These are phyloP conservation scores for Sander lucioperca DNA, from an alignment of 2,113 vertebrate genomes.

Conservation along the genomic window DNA sequence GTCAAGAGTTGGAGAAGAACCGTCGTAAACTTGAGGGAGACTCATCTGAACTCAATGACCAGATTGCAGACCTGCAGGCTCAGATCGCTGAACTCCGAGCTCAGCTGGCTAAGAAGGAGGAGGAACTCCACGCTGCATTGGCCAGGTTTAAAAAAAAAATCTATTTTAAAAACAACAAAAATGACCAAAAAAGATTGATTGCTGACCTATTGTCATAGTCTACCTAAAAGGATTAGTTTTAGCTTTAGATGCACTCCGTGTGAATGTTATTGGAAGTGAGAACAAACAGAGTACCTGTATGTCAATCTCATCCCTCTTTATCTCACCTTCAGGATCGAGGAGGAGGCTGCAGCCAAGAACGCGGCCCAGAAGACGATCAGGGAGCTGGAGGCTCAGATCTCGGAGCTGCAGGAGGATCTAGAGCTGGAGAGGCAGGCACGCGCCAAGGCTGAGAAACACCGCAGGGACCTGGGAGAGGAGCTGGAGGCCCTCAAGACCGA, in stretches of 20 bases:
- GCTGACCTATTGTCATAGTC: no score
- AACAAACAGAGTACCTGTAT: not conserved
- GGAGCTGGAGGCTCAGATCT: conserved; percentile 95
- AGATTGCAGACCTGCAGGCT: conserved; percentile 95
- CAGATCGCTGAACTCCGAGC: conserved; percentile 95
- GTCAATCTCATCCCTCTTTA: not conserved
- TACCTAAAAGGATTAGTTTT: not conserved
- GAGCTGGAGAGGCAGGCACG: conserved; percentile 91
- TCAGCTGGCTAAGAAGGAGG: conserved; percentile 97
- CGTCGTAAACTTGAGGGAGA: conserved; percentile 96
- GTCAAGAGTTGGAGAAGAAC: conserved; percentile 97
- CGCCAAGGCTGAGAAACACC: conserved; percentile 93
- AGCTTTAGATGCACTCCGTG: not conserved
- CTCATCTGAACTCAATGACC: conserved; percentile 92
- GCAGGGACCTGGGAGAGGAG: conserved; percentile 94
- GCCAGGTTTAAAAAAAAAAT: conserved; percentile 81
- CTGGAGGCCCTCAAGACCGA: conserved; percentile 96
- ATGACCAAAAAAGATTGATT: not conserved
- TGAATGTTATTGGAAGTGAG: not conserved
- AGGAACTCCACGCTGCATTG: conserved; percentile 93
- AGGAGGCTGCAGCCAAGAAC: conserved; percentile 94
- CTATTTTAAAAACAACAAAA: not conserved
- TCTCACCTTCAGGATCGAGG: conserved; percentile 88
- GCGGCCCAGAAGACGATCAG: conserved; percentile 93
- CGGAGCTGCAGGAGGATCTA: conserved; percentile 95